Evolutionary conservation across 1,140 invertebrate species (phyloP), one percentile per base, ranked within the genome.

Genomic region (Brachystomella parvula): DNA sequence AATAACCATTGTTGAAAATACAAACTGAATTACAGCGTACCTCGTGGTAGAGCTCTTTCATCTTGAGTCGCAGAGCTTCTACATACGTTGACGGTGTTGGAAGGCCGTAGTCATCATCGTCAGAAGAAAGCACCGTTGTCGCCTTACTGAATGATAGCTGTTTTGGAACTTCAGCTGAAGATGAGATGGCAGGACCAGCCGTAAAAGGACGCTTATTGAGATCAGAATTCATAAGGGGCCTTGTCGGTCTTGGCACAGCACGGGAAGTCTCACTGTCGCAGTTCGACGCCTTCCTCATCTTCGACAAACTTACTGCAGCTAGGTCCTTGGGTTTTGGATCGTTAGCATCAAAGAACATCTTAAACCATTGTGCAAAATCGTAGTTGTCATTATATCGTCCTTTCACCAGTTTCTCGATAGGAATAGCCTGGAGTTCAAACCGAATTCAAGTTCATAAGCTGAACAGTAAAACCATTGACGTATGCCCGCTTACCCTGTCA

Each of bases 341-440:
- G 21, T 53, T 53, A 24, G 49, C 49, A 24, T 53, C 49, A 53
- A 19, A 53, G 49, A 53, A 53, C 49, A 53, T 53, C 24, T 53
- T 53, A 24, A 53, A 53, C 49, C 49, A 53, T 24, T 53, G 49
- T 24, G 49, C 49, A 53, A 53, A 53, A 24, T 53, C 49, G 49
- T 53, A 53, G 49, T 53, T 53, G 21, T 53, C 49, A 24, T 53
- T 53, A 24, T 53, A 53, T 19, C 49, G 49, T 17, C 49, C 49
- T 24, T 53, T 53, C 24, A 53, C 49, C 49, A 53, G 24, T 15
- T 24, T 12, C 49, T 53, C 49, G 24, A 53, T 53, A 6, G 49
- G 49, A 24, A 53, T 53, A 26, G 49, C 49, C 49, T 53, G 49
- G 35, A 53, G 6, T 53, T 53, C 24, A 53, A 9, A 53, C 9